These are phyloP conservation scores for Delphinapterus leucas DNA, from an alignment of 2,113 vertebrate genomes.

Conservation along the genomic window DNA sequence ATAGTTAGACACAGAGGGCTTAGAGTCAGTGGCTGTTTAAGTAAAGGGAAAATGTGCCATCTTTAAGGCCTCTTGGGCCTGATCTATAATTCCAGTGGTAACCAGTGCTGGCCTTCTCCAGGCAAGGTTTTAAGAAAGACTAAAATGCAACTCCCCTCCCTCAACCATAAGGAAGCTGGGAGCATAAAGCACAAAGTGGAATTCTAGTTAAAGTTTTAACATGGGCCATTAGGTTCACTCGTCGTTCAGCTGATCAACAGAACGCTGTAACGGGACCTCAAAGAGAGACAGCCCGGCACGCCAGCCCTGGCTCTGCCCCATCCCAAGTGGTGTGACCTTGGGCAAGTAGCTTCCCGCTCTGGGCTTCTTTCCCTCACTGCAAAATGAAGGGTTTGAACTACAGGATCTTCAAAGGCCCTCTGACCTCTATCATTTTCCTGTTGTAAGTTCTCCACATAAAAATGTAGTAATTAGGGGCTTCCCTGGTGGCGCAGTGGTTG, in stretches of 20 bases:
- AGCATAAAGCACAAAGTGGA: conserved; percentile 35
- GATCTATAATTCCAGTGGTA: not conserved
- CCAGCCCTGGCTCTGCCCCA: not conserved
- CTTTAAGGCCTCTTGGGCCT: not conserved
- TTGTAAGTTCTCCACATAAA: conserved; percentile 2
- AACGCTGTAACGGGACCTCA: not conserved
- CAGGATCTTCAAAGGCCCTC: not conserved
- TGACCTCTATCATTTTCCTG: conserved; percentile 9
- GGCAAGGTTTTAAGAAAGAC: not conserved
- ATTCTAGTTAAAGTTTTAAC: conserved; percentile 45
- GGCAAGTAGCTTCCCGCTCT: not conserved
- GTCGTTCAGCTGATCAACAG: not conserved
- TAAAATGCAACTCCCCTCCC: not conserved
- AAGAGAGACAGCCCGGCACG: not conserved
- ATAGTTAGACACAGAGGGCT: not conserved
- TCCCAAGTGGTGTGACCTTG: not conserved
- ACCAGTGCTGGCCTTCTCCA: not conserved
- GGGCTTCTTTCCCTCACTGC: not conserved
- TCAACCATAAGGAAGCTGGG: not conserved
- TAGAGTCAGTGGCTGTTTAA: not conserved
- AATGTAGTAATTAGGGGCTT: not conserved
- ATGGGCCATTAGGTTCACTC: conserved; percentile 17
- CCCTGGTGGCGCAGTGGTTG: no score
- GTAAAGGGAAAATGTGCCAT: not conserved
- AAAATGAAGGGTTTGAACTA: not conserved